phyloP scores from a whole-genome alignment of 1,140 invertebrate species.

The Drosophila tristis region DNA sequence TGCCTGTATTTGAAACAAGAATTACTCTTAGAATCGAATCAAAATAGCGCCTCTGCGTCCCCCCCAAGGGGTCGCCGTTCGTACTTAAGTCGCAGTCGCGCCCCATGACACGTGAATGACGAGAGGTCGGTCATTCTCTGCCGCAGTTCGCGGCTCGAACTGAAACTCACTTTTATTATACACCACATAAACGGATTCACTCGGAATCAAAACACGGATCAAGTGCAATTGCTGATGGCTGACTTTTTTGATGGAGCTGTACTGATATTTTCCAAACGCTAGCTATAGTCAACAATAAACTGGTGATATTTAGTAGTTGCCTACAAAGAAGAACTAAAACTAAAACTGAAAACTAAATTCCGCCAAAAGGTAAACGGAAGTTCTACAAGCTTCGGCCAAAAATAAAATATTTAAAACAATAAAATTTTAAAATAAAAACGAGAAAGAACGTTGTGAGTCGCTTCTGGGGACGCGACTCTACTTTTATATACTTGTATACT shows the following conservation, averaged over 20 bases:
- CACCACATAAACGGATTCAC: conserved; percentile 21
- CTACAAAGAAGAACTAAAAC: conserved; percentile 33
- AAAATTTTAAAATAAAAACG: too few species aligned
- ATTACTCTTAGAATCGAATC: conserved; percentile 40
- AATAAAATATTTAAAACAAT: too few species aligned
- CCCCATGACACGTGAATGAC: conserved; percentile 25
- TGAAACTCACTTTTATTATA: conserved; percentile 59
- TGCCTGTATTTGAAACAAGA: conserved; percentile 52
- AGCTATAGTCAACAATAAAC: conserved; percentile 73
- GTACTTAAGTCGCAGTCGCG: conserved; percentile 10
- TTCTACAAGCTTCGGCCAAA: too few species aligned
- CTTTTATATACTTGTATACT: too few species aligned
- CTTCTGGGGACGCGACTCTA: too few species aligned
- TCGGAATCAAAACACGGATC: conserved; percentile 3
- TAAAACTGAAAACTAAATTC: neutral
- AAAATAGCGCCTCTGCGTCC: too few species aligned
- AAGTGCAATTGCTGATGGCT: conserved; percentile 26
- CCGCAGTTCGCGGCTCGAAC: conserved; percentile 10
- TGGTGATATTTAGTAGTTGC: conserved; percentile 76
- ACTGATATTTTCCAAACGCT: conserved; percentile 77
- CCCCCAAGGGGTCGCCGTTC: too few species aligned
- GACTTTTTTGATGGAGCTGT: conserved; percentile 48
- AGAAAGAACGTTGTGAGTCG: too few species aligned
- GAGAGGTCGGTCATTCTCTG: too few species aligned
- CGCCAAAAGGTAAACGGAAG: conserved; percentile 15